These are phyloP conservation scores for Cyaniris semiargus DNA, from an alignment of 2,888 invertebrate species.

Conservation along the genomic window DNA sequence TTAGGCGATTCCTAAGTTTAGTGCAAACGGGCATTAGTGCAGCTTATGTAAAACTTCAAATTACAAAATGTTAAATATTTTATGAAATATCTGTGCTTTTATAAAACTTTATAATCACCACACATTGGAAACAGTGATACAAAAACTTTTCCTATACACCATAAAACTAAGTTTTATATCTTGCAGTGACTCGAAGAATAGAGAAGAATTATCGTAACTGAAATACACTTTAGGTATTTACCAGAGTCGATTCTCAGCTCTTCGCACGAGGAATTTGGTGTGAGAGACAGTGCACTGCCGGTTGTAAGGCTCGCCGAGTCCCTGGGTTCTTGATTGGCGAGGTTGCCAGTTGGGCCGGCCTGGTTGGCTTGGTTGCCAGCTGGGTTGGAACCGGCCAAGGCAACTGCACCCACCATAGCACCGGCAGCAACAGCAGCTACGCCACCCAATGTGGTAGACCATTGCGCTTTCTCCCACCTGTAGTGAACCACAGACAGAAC, in stretches of 20 bases:
- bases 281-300: constrained; percentile 83
- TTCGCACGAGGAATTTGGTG: constrained; percentile 88
- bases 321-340: constrained; percentile 70
- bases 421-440: constrained; percentile 70
- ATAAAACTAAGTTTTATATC: no score
- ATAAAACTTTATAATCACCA: no score
- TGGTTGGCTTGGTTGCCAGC: constrained; percentile 52
- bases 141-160: background rate
- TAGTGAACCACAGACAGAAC: background rate
- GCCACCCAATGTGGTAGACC: constrained; percentile 68
- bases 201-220: background rate
- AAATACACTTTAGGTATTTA: constrained; percentile 40
- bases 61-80: no score
- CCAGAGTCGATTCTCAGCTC: constrained; percentile 78
- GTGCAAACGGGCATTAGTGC: no score
- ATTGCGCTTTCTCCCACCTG: constrained; percentile 89
- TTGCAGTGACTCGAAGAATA: no score
- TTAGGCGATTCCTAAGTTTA: no score
- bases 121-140: background rate
- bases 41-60: no score
- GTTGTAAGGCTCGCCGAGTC: constrained; percentile 79
- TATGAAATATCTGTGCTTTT: no score
- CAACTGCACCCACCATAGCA: constrained; percentile 69
- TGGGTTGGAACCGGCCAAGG: constrained; percentile 78
- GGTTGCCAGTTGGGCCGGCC: constrained; percentile 68